phyloP scores from a whole-genome alignment of 2,888 invertebrate species.

The Plebejus melissa region DNA sequence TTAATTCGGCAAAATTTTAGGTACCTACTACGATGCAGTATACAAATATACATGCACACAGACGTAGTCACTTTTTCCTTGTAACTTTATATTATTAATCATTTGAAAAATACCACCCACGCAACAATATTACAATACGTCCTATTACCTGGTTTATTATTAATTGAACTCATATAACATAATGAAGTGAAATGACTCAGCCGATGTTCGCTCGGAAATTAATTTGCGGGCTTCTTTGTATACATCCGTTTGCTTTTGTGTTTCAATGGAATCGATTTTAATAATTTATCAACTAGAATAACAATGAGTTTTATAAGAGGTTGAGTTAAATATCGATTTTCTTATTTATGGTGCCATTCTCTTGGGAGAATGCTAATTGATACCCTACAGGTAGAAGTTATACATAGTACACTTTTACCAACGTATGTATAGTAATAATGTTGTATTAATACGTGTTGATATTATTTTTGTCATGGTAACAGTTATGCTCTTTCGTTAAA shows the following conservation, averaged over 20 bases:
- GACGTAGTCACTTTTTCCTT: too few species aligned
- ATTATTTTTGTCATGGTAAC: neutral
- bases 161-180: neutral
- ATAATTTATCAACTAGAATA: constrained; percentile 12
- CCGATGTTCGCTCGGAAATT: constrained; percentile 9
- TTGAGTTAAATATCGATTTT: neutral
- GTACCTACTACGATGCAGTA: too few species aligned
- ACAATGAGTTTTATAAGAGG: constrained; percentile 7
- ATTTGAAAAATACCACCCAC: too few species aligned
- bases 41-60: too few species aligned
- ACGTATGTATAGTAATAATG: neutral
- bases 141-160: neutral
- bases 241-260: constrained; percentile 9
- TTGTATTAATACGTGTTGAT: neutral
- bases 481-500: neutral
- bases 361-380: too few species aligned
- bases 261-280: constrained; percentile 10
- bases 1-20: too few species aligned
- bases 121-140: neutral
- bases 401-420: too few species aligned
- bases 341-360: neutral
- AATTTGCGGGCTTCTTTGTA: neutral
- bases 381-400: neutral
- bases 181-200: neutral
- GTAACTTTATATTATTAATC: too few species aligned